Percentiles rank a stretch among this genome's conserved stretches.
These are phyloP conservation scores for Streptopelia turtur DNA, from an alignment of 2,797 vertebrate species.

Conservation along the genomic window DNA sequence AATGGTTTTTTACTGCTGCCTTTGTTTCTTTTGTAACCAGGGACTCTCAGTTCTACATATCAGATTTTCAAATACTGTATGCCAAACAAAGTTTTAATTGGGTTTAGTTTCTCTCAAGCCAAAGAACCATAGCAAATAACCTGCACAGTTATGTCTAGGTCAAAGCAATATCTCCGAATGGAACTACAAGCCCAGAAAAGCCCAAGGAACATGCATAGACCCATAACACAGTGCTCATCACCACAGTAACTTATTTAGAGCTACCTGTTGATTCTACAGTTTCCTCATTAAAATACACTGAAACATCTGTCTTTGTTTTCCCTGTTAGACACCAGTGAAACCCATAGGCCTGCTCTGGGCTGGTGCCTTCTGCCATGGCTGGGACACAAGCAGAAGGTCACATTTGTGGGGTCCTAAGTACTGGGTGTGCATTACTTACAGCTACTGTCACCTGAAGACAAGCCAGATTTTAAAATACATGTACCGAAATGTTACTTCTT, in stretches of 20 bases:
- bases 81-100: background rate
- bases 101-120: background rate
- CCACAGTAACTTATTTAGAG: background rate
- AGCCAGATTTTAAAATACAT: background rate
- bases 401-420: background rate
- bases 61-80: background rate
- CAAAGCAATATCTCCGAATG: slow-evolving; percentile 3
- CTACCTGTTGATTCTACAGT: background rate
- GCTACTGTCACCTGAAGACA: background rate
- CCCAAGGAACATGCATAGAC: background rate
- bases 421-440: rapidly evolving
- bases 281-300: background rate
- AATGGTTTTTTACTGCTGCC: background rate
- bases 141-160: background rate
- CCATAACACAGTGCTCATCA: background rate
- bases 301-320: background rate
- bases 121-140: background rate
- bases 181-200: background rate
- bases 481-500: background rate
- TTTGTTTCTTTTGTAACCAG: background rate
- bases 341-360: background rate
- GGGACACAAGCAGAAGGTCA: background rate
- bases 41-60: background rate
- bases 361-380: background rate
- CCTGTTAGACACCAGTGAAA: background rate